Evolutionary conservation across 2,888 invertebrate species (phyloP), one percentile per base, ranked within the genome.

Genomic region (Eueremaeus valkanovi): DNA sequence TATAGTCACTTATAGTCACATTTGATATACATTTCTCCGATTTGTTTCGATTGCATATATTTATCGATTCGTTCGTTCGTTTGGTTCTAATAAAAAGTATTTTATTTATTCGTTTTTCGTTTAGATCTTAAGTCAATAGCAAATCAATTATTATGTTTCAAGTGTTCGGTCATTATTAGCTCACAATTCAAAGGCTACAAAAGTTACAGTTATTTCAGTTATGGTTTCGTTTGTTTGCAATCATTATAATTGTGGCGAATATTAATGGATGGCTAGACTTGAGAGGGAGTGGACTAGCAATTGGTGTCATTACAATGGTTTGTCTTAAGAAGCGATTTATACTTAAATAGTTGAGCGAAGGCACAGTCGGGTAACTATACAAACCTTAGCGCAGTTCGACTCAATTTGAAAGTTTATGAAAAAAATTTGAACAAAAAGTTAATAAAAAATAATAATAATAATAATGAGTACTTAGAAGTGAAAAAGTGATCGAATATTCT

Each of bases 241-340:
- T n/a, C n/a, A n/a, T 36, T 36, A 66, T 66, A 29, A 21, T 24
- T 70, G 40, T 70, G 24, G 42, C 42, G 70, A 42, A n/a, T n/a
- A n/a, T n/a, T n/a, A n/a, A n/a, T 70, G 29, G 58, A 58, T 66
- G 63, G 63, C 63, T 66, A 66, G 70, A 42, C 68, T 68, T 42
- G 21, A 70, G 42, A 45, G 70, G 70, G 42, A 70, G 40, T 70
- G 21, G 70, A 70, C 70, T 70, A 70, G 70, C 70, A 70, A 70
- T 70, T 70, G 70, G 33, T 63, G n/a, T 16, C 33, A 29, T 33
- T 31, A n/a, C 16, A 63, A 33, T 36, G 13, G 13, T 63, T 11
- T 33, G 11, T 66, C 58, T 31, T 58, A 58, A 58, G 58, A 58
- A 66, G 40, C 36, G n/a, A 21, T 21, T 45, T 42, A 70, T 70